Conservation (phyloP, 2,113 vertebrate genomes). For the Acanthisitta chloris region DNA sequence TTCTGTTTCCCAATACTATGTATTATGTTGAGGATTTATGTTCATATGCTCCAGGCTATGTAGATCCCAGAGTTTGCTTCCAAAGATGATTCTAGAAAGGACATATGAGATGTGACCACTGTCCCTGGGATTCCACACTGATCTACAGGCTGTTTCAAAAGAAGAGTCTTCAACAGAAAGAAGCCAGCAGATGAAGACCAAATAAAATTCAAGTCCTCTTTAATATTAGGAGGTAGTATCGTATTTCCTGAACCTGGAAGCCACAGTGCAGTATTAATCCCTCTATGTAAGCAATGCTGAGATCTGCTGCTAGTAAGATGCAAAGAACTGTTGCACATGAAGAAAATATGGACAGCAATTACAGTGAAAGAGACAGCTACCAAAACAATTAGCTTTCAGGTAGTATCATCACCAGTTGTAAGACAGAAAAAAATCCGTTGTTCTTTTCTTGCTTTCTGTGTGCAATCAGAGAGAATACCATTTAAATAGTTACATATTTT, state of each 20-base stretch:
- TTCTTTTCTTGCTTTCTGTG: neutral
- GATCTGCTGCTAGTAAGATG: neutral
- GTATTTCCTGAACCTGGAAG: neutral
- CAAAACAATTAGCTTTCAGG: neutral
- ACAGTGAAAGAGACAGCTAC: neutral
- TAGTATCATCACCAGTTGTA: neutral
- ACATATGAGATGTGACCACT: neutral
- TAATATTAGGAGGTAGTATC: neutral
- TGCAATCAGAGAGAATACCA: neutral
- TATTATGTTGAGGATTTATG: neutral
- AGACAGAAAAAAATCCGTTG: neutral
- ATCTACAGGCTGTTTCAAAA: neutral
- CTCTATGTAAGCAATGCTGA: neutral
- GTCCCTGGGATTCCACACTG: neutral
- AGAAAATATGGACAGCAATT: neutral
- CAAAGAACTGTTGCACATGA: neutral
- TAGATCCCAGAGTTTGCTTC: neutral
- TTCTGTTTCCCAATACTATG: neutral
- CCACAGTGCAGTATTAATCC: neutral
- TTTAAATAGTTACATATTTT: neutral
- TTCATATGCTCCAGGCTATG: neutral
- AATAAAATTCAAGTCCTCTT: neutral
- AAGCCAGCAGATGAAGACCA: neutral
- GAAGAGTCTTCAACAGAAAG: neutral
- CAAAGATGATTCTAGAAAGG: neutral